Evolutionary conservation across 2,113 vertebrate species (phyloP), one percentile per base, ranked within the genome.

Genomic region (Chloroceryle aenea): DNA sequence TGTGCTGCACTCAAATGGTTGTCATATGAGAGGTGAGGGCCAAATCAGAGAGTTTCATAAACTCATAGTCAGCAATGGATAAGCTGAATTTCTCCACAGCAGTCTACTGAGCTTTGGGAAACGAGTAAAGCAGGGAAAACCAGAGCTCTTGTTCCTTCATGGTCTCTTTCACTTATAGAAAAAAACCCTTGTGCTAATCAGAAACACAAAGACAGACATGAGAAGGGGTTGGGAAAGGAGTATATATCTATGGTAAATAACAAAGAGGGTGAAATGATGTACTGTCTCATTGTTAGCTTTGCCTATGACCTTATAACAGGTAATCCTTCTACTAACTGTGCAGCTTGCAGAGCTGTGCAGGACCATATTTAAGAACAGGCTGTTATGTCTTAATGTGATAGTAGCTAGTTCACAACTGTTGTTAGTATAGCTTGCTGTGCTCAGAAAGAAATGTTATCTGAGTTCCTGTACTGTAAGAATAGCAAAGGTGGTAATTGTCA

Each of bases 61-160:
- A 77, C 20, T 80, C 42, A 32, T 12, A 74, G 25, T 18, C 42
- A 80, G 55, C 55, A 91, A 34, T 1, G 3, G 69, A 72, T 53
- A 85, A 85, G 7, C 40, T 61, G 63, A 68, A 78, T 91, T 89
- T 89, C 53, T 93, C 78, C 43, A 22, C n/a, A 61, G 73, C 29
- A 94, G 74, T 43, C 29, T 76, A 7, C 55, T 45, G 55, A 66
- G 48, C 22, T 87, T 87, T 79, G 59, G 58, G 45, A 85, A 94
- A 87, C 0, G 2, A 59, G 11, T 76, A 45, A 79, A 80, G 62
- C 58, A 62, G 23, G 47, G 26, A 3, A 71, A 86, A 75, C 14
- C 8, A 12, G 36, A 91, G 32, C 22, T 73, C 30, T 8, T 0
- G 0, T 87, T 89, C 11, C 34, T 83, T 64, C 47, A 5, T 53